Base-by-base conservation (phyloP, 2,888 invertebrate genomes). In the Anthrax anthrax region DNA sequence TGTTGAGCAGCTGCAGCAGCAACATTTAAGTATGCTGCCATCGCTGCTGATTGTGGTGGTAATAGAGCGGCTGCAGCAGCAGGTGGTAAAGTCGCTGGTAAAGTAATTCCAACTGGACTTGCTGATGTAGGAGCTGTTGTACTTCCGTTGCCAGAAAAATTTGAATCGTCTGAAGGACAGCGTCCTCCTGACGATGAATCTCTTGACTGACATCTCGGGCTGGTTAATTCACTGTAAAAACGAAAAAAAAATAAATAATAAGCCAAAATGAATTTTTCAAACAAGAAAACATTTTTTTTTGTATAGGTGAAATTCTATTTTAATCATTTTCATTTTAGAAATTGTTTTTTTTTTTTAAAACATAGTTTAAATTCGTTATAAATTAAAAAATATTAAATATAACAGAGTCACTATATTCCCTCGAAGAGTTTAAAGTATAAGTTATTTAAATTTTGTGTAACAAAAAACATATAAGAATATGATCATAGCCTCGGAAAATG, bases 151-250 rank as follows among this genome's bases (percentile, higher is more conserved):
- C 79, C 81, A 40, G 82, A 81, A 61, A 80, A 78, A 59, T 80
- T 73, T n/a, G 83, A 82, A 64, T 84, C 84, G 60, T 79, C 78
- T 47, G 83, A 82, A 50, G 84, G 83, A 67, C 84, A 85, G 53
- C 84, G 78, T 51, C 78, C 80, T 53, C 80, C 80, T 42, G 72
- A 71, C 52, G 80, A 80, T 48, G 87, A 87, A 62, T 86, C 86
- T 59, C 85, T 77, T 47, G 86, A 87, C 56, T 85, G 79, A 70
- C 86, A 86, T 62, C 86, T 77, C 54, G 85, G 84, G 69, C 83
- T 84, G 47, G 67, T 62, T 60, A 73, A 68, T 69, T 86, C 85
- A 72, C 86, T 87, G 78, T 17, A 78, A 76, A 70, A 73, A 72
- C 72, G 61, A 58, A 63, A 60, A 54, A 34, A 36, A 42, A 46